A percentile compares a stretch with the other conserved stretches of the same genome.
Evolutionary conservation across 2,113 vertebrate genomes (phyloP).

Genomic region (Prunella himalayana): DNA sequence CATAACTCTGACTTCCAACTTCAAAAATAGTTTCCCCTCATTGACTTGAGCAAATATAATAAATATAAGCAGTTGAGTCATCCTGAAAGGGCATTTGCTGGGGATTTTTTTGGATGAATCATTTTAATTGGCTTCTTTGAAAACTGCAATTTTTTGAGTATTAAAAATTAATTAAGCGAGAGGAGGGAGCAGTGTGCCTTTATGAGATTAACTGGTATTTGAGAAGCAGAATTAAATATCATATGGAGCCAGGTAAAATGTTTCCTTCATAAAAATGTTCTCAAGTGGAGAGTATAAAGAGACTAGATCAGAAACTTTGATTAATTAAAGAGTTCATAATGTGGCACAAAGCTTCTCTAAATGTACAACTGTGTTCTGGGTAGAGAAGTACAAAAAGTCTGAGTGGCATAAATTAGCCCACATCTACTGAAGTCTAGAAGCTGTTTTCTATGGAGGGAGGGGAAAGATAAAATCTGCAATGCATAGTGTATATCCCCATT

Average conservation of each 20-base stretch:
- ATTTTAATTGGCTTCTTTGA: slow-evolving; percentile 14
- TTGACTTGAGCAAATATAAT: neutral
- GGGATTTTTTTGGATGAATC: neutral
- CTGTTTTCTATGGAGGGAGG: neutral
- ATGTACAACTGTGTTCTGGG: neutral
- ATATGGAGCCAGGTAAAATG: neutral
- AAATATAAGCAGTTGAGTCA: neutral
- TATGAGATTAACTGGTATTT: neutral
- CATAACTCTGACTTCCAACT: neutral
- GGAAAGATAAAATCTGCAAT: neutral
- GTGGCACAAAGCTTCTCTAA: neutral
- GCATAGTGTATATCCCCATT: neutral
- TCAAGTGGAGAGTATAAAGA: neutral
- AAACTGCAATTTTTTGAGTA: neutral
- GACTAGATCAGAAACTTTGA: neutral
- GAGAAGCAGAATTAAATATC: neutral
- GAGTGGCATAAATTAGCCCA: neutral
- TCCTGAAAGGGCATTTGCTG: neutral
- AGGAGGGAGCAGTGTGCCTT: neutral
- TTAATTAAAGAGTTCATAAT: neutral
- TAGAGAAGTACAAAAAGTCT: neutral
- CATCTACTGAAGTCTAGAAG: neutral
- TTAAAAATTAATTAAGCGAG: slow-evolving; percentile 16
- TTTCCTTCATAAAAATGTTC: neutral
- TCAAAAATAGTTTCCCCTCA: neutral